phyloP scores from a whole-genome alignment of 2,797 vertebrate genomes.

The Hydrolagus colliei region DNA sequence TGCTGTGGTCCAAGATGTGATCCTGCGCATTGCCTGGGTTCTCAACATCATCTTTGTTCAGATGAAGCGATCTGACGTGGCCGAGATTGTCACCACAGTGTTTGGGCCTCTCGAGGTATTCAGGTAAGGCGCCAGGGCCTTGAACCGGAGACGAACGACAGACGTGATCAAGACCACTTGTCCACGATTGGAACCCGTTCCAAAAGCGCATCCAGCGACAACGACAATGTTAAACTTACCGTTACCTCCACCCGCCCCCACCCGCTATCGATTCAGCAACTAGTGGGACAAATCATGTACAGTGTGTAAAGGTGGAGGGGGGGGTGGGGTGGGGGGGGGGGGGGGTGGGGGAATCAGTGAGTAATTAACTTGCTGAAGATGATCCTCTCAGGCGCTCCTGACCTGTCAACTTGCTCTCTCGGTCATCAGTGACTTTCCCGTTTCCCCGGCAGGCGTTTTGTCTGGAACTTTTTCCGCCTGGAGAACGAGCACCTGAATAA shows the following conservation, averaged over 20 bases:
- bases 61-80: neutral
- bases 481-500: slow-evolving; percentile 38
- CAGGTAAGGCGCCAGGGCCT: slow-evolving; percentile 11
- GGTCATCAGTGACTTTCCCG: neutral
- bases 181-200: neutral
- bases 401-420: too few species aligned
- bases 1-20: neutral
- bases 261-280: too few species aligned
- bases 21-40: neutral
- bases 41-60: rapidly evolving
- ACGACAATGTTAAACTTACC: too few species aligned
- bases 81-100: neutral
- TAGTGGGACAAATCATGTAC: too few species aligned
- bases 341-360: neutral
- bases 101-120: slow-evolving; percentile 24
- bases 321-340: neutral
- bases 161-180: neutral
- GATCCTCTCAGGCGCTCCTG: neutral
- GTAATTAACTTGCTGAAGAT: neutral
- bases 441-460: neutral
- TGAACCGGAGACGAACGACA: neutral
- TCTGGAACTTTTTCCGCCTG: slow-evolving; percentile 38
- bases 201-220: neutral
- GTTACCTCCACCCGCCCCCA: too few species aligned
- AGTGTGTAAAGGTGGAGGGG: neutral